Base-by-base conservation (phyloP, 2,888 invertebrate genomes). In the Drosophila barbarae region DNA sequence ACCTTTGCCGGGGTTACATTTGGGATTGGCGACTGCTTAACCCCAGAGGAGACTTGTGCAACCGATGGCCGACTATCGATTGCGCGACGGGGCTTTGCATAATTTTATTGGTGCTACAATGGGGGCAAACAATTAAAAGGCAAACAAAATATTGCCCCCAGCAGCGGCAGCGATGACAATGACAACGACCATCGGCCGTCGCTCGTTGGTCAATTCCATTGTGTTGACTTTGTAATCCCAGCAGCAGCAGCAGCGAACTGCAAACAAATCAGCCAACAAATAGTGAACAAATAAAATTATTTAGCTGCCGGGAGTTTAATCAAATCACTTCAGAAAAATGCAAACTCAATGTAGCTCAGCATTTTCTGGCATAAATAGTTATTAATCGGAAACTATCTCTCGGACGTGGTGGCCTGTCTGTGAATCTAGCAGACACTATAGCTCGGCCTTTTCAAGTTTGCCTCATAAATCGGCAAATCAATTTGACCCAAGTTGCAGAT, bases 401-500 rank as follows among this genome's bases (percentile, higher is more conserved):
- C 23, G 2, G 23, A 23, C 23, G 23, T 3, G 23, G 23, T 23
- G 3, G 23, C 23, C 23, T 23, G 4, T 23, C 5, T 23, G 23
- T 38, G 39, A 18, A 42, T 46, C 50, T 34, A 13, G 10, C 15
- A 32, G 57, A 58, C 58, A 36, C 32, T 46, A 7, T 12, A 7
- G 15, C 44, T 44, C 8, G 12, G 6, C 5, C 2, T 3, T 30
- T 46, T 36, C 36, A 49, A 52, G 61, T 55, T 38, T 46, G 23
- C 32, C 46, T 47, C 65, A 50, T 72, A 69, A 76, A 69, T 74
- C 65, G 42, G 46, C 59, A 77, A 77, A 75, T 75, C 75, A 75
- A 75, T 75, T 77, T 75, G 38, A 67, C 67, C 77, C 75, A 72
- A 74, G 75, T 74, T 69, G 69, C 63, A 67, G 58, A 72, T 75